Percentiles rank a stretch among this genome's conserved stretches.
phyloP scores from a whole-genome alignment of 2,888 invertebrate genomes.

The Apocheima hispidaria region DNA sequence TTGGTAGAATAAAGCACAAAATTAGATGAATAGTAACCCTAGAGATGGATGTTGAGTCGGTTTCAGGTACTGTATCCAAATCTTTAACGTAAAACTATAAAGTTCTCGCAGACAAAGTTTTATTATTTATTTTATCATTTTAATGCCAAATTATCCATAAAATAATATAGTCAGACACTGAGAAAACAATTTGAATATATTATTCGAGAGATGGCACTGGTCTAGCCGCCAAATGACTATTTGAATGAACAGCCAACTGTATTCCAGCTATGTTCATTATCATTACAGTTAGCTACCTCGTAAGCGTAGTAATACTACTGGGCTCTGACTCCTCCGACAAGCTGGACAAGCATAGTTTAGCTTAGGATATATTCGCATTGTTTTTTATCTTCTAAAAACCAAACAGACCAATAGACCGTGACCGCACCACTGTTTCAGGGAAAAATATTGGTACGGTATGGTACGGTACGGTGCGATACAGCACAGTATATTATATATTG shows the following conservation, averaged over 20 bases:
- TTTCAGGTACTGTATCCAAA: too few relatives aligned
- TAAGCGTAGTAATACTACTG: slow-evolving; percentile 20
- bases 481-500: too few relatives aligned
- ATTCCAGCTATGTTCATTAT: slow-evolving; percentile 22
- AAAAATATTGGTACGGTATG: too few relatives aligned
- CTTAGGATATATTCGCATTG: neutral
- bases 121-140: neutral
- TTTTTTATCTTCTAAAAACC: too few relatives aligned
- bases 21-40: too few relatives aligned
- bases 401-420: too few relatives aligned
- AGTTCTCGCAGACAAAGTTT: neutral
- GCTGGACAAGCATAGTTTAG: neutral
- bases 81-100: neutral
- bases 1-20: too few relatives aligned
- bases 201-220: slow-evolving; percentile 2
- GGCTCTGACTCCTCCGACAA: neutral
- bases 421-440: too few relatives aligned
- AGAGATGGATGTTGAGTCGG: too few relatives aligned
- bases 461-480: too few relatives aligned
- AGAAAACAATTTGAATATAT: slow-evolving; percentile 18
- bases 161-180: slow-evolving; percentile 6
- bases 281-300: slow-evolving; percentile 30
- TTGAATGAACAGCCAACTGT: slow-evolving; percentile 15
- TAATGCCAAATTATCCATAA: neutral
- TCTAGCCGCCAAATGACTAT: slow-evolving; percentile 7